Evolutionary conservation across 2,888 invertebrate genomes (phyloP).

Genomic region (Congeria kusceri): DNA sequence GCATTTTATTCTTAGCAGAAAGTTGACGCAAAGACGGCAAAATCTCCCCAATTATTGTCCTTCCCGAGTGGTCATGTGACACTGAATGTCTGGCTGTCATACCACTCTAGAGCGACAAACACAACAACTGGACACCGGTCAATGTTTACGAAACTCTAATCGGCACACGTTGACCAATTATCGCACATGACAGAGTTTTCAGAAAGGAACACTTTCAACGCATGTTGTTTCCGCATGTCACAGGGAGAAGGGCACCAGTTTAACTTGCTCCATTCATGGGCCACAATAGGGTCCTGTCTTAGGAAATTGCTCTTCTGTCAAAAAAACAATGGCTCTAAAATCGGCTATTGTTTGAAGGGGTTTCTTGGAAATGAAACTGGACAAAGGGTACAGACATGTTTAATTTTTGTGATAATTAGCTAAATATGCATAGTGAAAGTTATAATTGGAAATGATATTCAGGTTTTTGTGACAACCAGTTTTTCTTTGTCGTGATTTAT

Average conservation of each 20-base stretch:
- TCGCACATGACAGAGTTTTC: background rate
- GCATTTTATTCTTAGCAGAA: too few species aligned
- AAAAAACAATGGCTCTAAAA: slow-evolving; percentile 3
- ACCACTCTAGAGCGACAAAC: too few species aligned
- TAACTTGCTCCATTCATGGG: slow-evolving; percentile 3
- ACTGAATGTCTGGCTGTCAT: too few species aligned
- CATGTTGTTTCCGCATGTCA: slow-evolving; percentile 1
- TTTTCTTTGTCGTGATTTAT: slow-evolving; percentile 9
- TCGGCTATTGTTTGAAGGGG: background rate
- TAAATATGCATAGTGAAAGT: slow-evolving; percentile 8
- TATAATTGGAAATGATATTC: slow-evolving; percentile 3
- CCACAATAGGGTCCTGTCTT: background rate
- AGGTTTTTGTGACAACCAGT: background rate
- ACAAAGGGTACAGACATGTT: background rate
- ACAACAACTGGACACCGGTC: slow-evolving; percentile 8
- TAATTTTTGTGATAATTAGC: slow-evolving; percentile 7
- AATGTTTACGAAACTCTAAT: background rate
- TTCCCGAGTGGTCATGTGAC: too few species aligned
- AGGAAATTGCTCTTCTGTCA: background rate
- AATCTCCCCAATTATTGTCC: too few species aligned
- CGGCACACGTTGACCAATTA: slow-evolving; percentile 6
- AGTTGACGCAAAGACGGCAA: too few species aligned
- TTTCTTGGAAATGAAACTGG: slow-evolving; percentile 3
- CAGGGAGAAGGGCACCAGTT: background rate
- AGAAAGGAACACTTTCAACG: background rate